Conservation (phyloP, 2,888 invertebrate species). For the Limnephilus rhombicus region DNA sequence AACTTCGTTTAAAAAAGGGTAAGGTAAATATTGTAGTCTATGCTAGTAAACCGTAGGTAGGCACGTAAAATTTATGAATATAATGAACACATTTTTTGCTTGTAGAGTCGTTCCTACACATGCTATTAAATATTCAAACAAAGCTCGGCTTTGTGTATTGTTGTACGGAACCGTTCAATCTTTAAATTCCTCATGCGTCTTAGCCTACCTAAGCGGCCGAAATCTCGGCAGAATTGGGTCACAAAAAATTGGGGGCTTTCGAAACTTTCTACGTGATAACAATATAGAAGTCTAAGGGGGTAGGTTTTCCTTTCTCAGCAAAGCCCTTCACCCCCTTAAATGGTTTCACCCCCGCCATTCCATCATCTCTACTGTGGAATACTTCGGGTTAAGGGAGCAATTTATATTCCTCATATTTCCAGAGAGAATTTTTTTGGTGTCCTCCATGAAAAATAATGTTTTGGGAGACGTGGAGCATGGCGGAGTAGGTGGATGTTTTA, state of each 20-base stretch:
- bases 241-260: slow-evolving; percentile 65
- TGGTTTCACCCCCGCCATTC: slow-evolving; percentile 57
- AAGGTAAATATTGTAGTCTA: background rate
- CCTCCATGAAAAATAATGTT: slow-evolving; percentile 42
- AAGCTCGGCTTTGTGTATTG: slow-evolving; percentile 25
- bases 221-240: slow-evolving; percentile 65
- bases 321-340: slow-evolving; percentile 53
- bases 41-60: background rate
- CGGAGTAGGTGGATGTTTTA: slow-evolving; percentile 9
- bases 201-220: slow-evolving; percentile 49
- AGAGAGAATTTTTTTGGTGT: slow-evolving; percentile 64
- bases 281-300: slow-evolving; percentile 63
- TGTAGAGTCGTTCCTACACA: background rate
- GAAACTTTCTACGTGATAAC: slow-evolving; percentile 66
- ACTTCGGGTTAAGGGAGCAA: slow-evolving; percentile 65
- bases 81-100: slow-evolving; percentile 4
- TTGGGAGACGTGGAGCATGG: slow-evolving; percentile 24
- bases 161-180: slow-evolving; percentile 41
- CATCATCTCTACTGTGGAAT: slow-evolving; percentile 57
- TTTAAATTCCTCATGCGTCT: slow-evolving; percentile 51
- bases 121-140: slow-evolving; percentile 47
- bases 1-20: background rate
- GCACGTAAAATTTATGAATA: background rate
- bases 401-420: slow-evolving; percentile 67
- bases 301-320: slow-evolving; percentile 50